Conservation (phyloP, 2,797 vertebrate genomes). For the Epinephelus malabaricus region DNA sequence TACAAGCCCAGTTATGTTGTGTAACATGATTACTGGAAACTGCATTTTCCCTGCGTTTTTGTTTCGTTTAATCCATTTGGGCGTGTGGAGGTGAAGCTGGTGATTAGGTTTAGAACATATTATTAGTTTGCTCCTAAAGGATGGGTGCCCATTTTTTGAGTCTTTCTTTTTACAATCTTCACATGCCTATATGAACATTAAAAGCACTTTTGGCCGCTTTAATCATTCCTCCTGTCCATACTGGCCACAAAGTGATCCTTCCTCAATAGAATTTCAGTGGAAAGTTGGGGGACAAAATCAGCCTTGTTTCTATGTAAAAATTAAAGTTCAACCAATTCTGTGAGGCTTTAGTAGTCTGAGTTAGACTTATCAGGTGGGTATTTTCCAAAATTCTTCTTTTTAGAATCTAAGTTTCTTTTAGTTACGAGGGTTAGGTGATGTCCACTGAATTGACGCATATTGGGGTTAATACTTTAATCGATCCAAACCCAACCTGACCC, state of each 20-base stretch:
- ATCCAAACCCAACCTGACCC: too few relatives aligned
- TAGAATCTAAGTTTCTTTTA: not conserved
- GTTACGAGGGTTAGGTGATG: too few relatives aligned
- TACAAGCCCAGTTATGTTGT: conserved; percentile 25
- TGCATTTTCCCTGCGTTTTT: not conserved
- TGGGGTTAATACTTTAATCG: too few relatives aligned
- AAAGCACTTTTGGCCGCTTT: not conserved
- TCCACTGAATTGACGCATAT: too few relatives aligned
- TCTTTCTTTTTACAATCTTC: not conserved
- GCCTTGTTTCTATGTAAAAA: not conserved
- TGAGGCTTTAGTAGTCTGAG: not conserved
- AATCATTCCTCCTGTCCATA: not conserved
- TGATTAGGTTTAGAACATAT: conserved; percentile 28
- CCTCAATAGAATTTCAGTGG: not conserved
- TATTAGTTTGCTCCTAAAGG: conserved; percentile 7
- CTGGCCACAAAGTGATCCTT: not conserved
- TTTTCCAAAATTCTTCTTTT: not conserved
- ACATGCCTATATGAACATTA: not conserved
- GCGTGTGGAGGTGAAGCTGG: conserved; percentile 6
- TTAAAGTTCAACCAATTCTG: not conserved
- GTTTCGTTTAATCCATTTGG: conserved; percentile 12
- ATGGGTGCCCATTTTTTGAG: not conserved
- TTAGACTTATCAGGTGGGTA: too few relatives aligned
- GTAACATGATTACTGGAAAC: conserved; percentile 33
- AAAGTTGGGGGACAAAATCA: not conserved